These are phyloP conservation scores for Salarias fasciatus DNA, from an alignment of 2,797 vertebrate genomes.

Conservation along the genomic window DNA sequence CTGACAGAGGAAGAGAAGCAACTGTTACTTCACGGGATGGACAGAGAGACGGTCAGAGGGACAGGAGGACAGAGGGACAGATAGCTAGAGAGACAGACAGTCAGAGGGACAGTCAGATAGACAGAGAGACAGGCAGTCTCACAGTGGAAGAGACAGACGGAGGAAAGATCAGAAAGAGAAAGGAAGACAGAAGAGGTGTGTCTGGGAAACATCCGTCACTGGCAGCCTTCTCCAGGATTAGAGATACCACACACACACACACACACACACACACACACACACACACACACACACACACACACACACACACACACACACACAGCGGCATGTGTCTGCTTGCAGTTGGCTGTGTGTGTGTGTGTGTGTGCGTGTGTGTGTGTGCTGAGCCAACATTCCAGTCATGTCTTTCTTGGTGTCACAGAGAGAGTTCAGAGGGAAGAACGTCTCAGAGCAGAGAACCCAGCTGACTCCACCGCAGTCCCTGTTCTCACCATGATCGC, in stretches of 20 bases:
- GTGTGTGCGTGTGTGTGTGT: constrained; percentile 77
- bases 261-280: constrained; percentile 29
- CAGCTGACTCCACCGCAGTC: too few species aligned
- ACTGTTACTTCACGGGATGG: too few species aligned
- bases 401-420: constrained; percentile 69
- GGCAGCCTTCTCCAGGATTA: constrained; percentile 65
- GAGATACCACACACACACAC: constrained; percentile 34
- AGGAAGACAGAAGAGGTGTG: constrained; percentile 69
- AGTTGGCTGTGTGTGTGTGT: constrained; percentile 70
- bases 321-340: constrained; percentile 77
- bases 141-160: neutral
- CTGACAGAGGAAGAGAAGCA: constrained; percentile 13
- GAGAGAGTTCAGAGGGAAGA: constrained; percentile 39
- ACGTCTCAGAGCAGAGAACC: too few species aligned
- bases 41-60: too few species aligned
- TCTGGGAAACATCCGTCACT: constrained; percentile 71
- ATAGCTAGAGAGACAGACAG: constrained; percentile 7
- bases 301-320: constrained; percentile 38
- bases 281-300: constrained; percentile 27
- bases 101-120: constrained; percentile 44
- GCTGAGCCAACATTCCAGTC: constrained; percentile 73
- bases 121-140: constrained; percentile 38
- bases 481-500: too few species aligned
- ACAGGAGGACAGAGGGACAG: constrained; percentile 36
- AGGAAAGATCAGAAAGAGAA: too few species aligned